Base-by-base conservation (phyloP, 2,888 invertebrate species). In the Drosophila mimica region DNA sequence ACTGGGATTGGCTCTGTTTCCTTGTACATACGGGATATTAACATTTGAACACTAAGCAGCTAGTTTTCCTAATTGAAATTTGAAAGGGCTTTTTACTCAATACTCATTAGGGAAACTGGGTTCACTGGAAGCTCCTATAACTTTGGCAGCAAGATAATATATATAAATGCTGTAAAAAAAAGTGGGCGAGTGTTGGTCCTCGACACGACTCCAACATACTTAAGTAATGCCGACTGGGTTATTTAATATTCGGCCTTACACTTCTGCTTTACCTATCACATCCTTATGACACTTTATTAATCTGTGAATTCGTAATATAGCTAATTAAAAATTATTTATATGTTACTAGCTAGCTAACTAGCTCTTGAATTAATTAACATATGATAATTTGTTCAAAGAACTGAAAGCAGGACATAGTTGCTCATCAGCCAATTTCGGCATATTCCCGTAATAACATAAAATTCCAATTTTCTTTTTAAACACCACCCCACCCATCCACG, bases 1-100 rank as follows among this genome's bases (percentile, higher is more conserved):
- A 79, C 70, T 74, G 84, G 89, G 89, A 75, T 89, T 84, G 89
- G 88, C 90, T 38, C 30, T 53, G 33, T 52, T 66, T 58, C 49
- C 66, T 62, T 33, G 43, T 43, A 70, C 56, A 25, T 28, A 54
- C 48, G 51, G 28, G 28, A 51, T 54, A 57, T 53, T 61, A 58
- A 43, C 66, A 63, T 69, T 62, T 68, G 48, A 80, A 65, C 69
- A 65, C 59, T 28, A 58, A 49, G n/a, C 56, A 64, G 49, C 40
- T 61, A 69, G 59, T 65, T 70, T 61, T 66, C 49, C 64, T 88
- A 83, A 88, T 84, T 88, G 81, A 84, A 86, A 68, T 30, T 65
- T 61, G 43, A 68, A 72, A 46, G 48, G 38, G 48, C 58, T 31
- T 43, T 43, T 20, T 49, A 33, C 51, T 52, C 31, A 53, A 61